These are phyloP conservation scores for Masticophis lateralis DNA, from an alignment of 2,797 vertebrate genomes.

Conservation along the genomic window DNA sequence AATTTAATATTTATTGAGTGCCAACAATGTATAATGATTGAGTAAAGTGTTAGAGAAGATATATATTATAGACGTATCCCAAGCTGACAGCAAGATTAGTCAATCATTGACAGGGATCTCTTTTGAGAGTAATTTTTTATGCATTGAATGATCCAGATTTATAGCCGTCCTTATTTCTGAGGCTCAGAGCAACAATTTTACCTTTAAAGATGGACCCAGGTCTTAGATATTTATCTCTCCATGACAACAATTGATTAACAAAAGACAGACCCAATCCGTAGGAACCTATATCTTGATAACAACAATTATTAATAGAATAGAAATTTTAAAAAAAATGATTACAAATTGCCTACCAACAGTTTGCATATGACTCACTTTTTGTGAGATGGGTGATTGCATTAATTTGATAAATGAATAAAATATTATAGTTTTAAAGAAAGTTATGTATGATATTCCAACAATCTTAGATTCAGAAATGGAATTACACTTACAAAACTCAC, in stretches of 20 bases:
- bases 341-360: neutral
- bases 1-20: constrained; percentile 15
- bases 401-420: neutral
- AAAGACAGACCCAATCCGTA: neutral
- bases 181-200: constrained; percentile 2
- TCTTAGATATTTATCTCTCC: neutral
- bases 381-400: neutral
- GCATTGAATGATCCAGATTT: constrained; percentile 22
- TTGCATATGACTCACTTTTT: neutral
- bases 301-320: neutral
- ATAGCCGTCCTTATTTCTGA: neutral
- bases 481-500: neutral
- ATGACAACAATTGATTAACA: neutral
- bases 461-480: neutral
- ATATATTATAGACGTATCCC: neutral
- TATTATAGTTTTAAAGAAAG: neutral
- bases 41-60: neutral
- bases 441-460: neutral
- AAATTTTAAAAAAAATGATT: neutral
- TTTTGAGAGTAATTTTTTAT: constrained; percentile 11
- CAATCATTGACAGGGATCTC: constrained; percentile 12
- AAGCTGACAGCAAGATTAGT: constrained; percentile 3
- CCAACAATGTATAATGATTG: neutral
- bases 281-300: neutral
- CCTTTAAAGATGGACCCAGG: neutral